Percentiles rank a stretch among this genome's conserved stretches.
phyloP scores from a whole-genome alignment of 2,888 invertebrate genomes.

The Cheilosia grossa region DNA sequence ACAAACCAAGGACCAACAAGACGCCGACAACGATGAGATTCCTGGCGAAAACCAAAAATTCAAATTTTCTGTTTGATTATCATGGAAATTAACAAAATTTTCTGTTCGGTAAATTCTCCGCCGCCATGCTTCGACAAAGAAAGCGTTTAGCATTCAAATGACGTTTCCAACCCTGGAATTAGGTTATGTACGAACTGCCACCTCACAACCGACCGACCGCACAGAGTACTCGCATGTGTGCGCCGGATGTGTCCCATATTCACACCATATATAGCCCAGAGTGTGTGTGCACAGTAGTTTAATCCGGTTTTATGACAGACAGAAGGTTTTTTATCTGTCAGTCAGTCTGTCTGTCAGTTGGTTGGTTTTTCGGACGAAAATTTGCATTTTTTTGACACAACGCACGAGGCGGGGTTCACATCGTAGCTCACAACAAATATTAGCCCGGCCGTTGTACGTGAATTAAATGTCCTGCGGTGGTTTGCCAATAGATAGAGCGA shows the following conservation, averaged over 20 bases:
- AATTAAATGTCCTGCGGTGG: constrained; percentile 51
- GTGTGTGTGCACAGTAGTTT: constrained; percentile 48
- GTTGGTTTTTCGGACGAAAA: constrained; percentile 62
- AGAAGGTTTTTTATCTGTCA: constrained; percentile 54
- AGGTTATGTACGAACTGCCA: constrained; percentile 68
- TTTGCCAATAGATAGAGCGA: constrained; percentile 10
- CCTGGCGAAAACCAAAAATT: constrained; percentile 62
- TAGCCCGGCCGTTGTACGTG: constrained; percentile 41
- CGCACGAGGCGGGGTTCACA: neutral
- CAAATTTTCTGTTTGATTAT: constrained; percentile 75
- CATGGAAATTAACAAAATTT: constrained; percentile 75
- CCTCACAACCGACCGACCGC: constrained; percentile 21
- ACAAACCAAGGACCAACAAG: neutral
- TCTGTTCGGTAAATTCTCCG: constrained; percentile 58
- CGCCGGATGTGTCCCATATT: constrained; percentile 49
- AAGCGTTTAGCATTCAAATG: constrained; percentile 72
- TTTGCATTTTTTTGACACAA: constrained; percentile 53
- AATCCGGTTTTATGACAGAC: constrained; percentile 68
- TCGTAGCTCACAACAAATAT: constrained; percentile 59
- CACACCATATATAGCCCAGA: constrained; percentile 15
- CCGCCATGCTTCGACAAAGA: constrained; percentile 34
- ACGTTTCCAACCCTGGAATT: constrained; percentile 64
- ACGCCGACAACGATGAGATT: constrained; percentile 33
- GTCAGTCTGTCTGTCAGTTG: constrained; percentile 67
- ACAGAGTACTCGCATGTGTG: neutral